These are phyloP conservation scores for Dichetophora obliterata DNA, from an alignment of 2,888 invertebrate genomes.

Conservation along the genomic window DNA sequence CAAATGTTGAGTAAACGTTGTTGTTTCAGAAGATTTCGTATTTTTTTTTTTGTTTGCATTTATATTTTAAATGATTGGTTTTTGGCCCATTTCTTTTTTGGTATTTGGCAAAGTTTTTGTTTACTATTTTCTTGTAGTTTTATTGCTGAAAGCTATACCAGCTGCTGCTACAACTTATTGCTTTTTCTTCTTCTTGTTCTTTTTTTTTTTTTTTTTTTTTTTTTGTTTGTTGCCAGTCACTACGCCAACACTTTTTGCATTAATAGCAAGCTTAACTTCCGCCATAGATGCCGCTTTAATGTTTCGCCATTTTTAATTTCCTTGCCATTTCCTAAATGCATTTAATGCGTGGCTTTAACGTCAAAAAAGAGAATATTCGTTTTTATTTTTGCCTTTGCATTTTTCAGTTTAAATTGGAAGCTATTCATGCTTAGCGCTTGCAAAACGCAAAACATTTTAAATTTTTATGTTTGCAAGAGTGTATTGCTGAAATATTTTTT, in stretches of 20 bases:
- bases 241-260: neutral
- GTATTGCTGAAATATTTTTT: neutral
- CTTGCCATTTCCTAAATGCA: slow-evolving; percentile 50
- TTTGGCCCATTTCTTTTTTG: neutral
- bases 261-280: neutral
- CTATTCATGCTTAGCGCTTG: no score
- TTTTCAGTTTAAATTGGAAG: no score
- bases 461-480: neutral
- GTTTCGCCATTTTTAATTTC: slow-evolving; percentile 48
- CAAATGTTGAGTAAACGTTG: neutral
- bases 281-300: slow-evolving; percentile 36
- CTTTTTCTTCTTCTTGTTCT: neutral
- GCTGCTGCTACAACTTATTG: neutral
- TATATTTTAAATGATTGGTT: neutral
- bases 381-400: no score
- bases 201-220: neutral
- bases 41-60: neutral
- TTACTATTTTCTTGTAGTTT: neutral
- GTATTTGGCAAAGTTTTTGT: neutral
- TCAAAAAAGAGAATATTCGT: no score
- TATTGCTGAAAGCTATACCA: neutral
- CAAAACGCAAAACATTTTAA: neutral
- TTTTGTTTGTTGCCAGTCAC: neutral
- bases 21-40: neutral
- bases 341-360: slow-evolving; percentile 9